phyloP scores from a whole-genome alignment of 2,888 invertebrate species.

The Hoplodrina ambigua region DNA sequence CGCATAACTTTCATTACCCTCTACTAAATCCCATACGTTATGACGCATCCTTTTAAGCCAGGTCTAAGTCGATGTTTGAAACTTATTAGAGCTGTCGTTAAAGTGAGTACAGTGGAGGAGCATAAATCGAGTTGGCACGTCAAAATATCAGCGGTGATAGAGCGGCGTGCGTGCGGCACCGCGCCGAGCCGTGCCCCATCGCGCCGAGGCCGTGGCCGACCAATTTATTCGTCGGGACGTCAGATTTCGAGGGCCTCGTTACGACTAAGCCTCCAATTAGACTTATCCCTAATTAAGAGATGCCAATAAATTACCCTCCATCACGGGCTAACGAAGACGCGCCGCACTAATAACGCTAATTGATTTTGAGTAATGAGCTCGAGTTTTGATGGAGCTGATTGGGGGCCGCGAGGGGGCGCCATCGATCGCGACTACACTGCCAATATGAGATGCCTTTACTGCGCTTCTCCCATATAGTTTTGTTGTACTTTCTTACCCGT shows the following conservation, averaged over 20 bases:
- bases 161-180: slow-evolving; percentile 77
- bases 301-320: slow-evolving; percentile 91
- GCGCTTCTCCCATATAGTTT: slow-evolving; percentile 54
- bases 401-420: slow-evolving; percentile 77
- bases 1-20: slow-evolving; percentile 68
- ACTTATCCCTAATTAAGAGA: slow-evolving; percentile 92
- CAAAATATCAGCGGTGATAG: slow-evolving; percentile 83
- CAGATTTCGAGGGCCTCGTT: slow-evolving; percentile 91
- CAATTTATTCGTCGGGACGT: slow-evolving; percentile 90
- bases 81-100: slow-evolving; percentile 79
- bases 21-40: slow-evolving; percentile 70
- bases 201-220: slow-evolving; percentile 76
- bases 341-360: slow-evolving; percentile 90
- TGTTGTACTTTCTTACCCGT: slow-evolving; percentile 55
- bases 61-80: slow-evolving; percentile 70
- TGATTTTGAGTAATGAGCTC: slow-evolving; percentile 91
- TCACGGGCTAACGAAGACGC: slow-evolving; percentile 91
- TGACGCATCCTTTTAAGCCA: slow-evolving; percentile 69
- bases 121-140: slow-evolving; percentile 80
- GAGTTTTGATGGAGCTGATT: slow-evolving; percentile 89
- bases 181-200: slow-evolving; percentile 59
- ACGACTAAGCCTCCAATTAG: slow-evolving; percentile 91
- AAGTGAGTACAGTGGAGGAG: slow-evolving; percentile 68
- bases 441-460: slow-evolving; percentile 61
- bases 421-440: slow-evolving; percentile 76